Percentiles rank a stretch among this genome's conserved stretches.
Evolutionary conservation across 2,797 vertebrate genomes (phyloP).

Genomic region (Pseudocheirus occidentalis): DNA sequence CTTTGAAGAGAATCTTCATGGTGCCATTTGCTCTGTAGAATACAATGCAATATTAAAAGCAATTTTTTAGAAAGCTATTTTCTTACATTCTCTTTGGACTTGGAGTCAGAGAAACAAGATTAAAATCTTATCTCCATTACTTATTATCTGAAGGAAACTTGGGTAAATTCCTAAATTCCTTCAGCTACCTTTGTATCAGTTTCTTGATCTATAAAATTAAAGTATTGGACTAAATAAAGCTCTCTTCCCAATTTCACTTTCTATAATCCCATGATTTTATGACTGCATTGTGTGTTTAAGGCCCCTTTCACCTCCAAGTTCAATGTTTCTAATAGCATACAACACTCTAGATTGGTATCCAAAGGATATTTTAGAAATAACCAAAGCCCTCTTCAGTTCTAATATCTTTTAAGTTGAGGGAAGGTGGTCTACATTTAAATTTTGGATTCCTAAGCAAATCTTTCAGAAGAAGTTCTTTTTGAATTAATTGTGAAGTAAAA

Average conservation of each 20-base stretch:
- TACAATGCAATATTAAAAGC: not conserved
- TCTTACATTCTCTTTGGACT: not conserved
- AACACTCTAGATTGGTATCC: not conserved
- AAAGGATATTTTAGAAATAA: not conserved
- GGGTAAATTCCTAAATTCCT: not conserved
- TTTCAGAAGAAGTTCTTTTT: not conserved
- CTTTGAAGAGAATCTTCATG: not conserved
- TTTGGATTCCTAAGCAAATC: not conserved
- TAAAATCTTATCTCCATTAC: not conserved
- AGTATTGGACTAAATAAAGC: accelerated
- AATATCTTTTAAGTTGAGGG: constrained; percentile 11
- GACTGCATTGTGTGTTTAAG: not conserved
- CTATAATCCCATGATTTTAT: not conserved
- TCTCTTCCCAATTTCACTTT: not conserved
- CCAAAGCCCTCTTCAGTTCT: not conserved
- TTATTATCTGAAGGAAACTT: not conserved
- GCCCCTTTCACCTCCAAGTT: not conserved
- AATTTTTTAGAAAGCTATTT: not conserved
- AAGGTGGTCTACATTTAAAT: not conserved
- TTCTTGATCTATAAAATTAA: not conserved
- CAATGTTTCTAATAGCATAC: not conserved
- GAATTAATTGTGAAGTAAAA: not conserved
- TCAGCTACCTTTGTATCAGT: not conserved
- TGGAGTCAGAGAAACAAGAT: not conserved
- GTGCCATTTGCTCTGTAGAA: not conserved